A percentile compares a stretch with the other conserved stretches of the same genome.
Conservation (phyloP, 2,797 vertebrate genomes). For the Coracias cyanogaster region DNA sequence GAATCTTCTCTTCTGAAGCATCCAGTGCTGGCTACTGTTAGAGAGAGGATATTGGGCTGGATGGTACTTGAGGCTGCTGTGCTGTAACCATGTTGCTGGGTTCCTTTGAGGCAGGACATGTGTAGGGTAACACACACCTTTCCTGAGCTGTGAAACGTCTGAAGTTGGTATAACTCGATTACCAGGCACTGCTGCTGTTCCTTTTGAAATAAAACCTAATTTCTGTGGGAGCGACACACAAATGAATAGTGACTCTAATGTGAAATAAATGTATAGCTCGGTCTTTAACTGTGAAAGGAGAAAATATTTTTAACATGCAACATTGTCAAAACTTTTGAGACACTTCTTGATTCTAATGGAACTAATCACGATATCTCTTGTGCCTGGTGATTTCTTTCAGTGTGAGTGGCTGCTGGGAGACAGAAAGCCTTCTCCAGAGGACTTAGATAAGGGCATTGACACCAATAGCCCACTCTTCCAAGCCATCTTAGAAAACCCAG, state of each 20-base stretch:
- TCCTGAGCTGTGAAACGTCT: not conserved
- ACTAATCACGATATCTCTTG: not conserved
- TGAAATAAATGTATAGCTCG: not conserved
- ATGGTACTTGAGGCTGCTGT: not conserved
- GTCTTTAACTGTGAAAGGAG: not conserved
- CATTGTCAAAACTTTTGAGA: not conserved
- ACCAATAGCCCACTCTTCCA: conserved; percentile 95
- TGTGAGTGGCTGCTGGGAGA: conserved; percentile 98
- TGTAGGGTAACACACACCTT: not conserved
- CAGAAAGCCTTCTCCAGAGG: conserved; percentile 95
- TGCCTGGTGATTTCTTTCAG: conserved; percentile 76
- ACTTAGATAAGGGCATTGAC: conserved; percentile 96
- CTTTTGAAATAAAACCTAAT: not conserved
- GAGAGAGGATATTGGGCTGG: not conserved
- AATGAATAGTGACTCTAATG: not conserved
- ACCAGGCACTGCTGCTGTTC: not conserved
- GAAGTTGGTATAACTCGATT: not conserved
- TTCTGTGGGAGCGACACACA: not conserved
- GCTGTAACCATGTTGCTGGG: not conserved
- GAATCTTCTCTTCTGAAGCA: not conserved
- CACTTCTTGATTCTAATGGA: not conserved
- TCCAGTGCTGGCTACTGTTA: not conserved
- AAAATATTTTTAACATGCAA: not conserved
- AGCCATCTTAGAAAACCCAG: conserved; percentile 98
- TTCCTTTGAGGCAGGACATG: not conserved